Evolutionary conservation across 2,888 invertebrate species (phyloP).

Genomic region (Stratiomys singularior): DNA sequence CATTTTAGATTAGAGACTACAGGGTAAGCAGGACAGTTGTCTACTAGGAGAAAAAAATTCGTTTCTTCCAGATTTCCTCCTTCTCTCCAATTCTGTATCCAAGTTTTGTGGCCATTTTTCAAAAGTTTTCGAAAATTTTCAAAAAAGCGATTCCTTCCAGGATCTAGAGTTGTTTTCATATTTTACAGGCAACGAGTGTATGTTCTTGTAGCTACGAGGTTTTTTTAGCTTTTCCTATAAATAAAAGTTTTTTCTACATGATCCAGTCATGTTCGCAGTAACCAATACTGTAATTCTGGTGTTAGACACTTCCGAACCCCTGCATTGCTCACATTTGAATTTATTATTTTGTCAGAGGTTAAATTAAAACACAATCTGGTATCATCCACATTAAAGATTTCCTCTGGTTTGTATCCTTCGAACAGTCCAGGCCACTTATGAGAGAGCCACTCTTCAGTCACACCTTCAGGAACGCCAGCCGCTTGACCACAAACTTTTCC

Average conservation of each 20-base stretch:
- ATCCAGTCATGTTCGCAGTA: conserved; percentile 57
- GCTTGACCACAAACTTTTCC: conserved; percentile 57
- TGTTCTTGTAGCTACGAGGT: conserved; percentile 57
- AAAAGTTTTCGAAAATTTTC: too few relatives aligned
- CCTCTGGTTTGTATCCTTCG: conserved; percentile 54
- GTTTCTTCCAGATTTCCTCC: too few relatives aligned
- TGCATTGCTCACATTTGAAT: conserved; percentile 57
- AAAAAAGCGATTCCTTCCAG: conserved; percentile 18
- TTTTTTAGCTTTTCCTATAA: conserved; percentile 59
- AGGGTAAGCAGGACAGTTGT: background rate
- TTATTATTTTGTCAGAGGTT: conserved; percentile 54
- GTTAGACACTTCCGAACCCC: conserved; percentile 59
- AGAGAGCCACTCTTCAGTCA: conserved; percentile 54
- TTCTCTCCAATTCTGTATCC: conserved; percentile 3
- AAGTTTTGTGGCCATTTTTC: conserved; percentile 11
- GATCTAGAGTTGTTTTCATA: conserved; percentile 28
- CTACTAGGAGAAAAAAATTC: background rate
- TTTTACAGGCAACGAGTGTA: conserved; percentile 51
- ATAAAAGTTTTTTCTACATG: conserved; percentile 57
- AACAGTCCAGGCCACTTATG: conserved; percentile 54
- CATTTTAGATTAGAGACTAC: too few relatives aligned
- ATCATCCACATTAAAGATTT: conserved; percentile 57
- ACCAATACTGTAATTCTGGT: conserved; percentile 58
- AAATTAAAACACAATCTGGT: conserved; percentile 56
- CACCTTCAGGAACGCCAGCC: conserved; percentile 53